Evolutionary conservation across 2,797 vertebrate species (phyloP).

Genomic region (Danionella dracula): DNA sequence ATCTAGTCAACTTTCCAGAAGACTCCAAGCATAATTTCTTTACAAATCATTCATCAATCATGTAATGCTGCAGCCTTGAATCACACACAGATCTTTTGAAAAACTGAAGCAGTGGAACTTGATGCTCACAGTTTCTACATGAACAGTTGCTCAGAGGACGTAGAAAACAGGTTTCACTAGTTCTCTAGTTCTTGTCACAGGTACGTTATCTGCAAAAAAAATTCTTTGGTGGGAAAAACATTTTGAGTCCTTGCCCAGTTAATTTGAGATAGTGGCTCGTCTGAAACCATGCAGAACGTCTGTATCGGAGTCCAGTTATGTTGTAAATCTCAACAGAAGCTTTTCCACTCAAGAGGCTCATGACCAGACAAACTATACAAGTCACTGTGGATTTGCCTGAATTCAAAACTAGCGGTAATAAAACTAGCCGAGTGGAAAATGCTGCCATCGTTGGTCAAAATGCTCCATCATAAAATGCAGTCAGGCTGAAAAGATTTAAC

Average conservation of each 20-base stretch:
- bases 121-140: constrained; percentile 44
- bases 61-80: no score
- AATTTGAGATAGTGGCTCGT: background rate
- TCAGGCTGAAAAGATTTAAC: background rate
- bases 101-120: constrained; percentile 36
- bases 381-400: constrained; percentile 8
- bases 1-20: no score
- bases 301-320: background rate
- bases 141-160: constrained; percentile 49
- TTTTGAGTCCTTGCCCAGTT: background rate
- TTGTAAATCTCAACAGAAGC: background rate
- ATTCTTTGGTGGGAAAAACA: constrained; percentile 50
- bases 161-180: constrained; percentile 69
- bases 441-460: no score
- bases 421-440: constrained; percentile 32
- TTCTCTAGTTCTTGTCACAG: constrained; percentile 50
- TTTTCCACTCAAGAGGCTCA: constrained; percentile 4
- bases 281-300: background rate
- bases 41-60: no score
- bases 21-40: no score
- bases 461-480: constrained; percentile 2
- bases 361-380: background rate
- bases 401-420: constrained; percentile 13
- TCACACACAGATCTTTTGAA: background rate
- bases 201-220: constrained; percentile 43